A percentile compares a stretch with the other conserved stretches of the same genome.
phyloP scores from a whole-genome alignment of 2,113 vertebrate genomes.

The Meleagris gallopavo region DNA sequence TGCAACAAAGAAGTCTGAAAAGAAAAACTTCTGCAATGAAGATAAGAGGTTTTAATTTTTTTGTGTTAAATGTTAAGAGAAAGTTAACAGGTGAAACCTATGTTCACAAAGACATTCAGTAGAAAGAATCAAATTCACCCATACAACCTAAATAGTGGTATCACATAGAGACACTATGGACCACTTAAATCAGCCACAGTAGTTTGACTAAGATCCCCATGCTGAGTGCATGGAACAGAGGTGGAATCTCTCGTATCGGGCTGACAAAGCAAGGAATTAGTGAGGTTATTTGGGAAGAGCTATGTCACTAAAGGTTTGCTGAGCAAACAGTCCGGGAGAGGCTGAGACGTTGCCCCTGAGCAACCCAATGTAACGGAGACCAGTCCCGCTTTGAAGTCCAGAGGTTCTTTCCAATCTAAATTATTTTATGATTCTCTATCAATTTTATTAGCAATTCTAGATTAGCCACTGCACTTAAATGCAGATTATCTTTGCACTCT shows the following conservation, averaged over 20 bases:
- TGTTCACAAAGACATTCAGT: not conserved
- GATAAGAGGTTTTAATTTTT: not conserved
- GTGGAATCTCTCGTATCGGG: not conserved
- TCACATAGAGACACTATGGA: not conserved
- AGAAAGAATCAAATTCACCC: not conserved
- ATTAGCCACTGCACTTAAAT: not conserved
- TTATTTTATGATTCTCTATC: slow-evolving; percentile 32
- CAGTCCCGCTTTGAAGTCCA: not conserved
- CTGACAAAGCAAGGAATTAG: not conserved
- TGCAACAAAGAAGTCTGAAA: not conserved
- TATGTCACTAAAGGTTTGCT: not conserved
- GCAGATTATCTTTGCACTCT: not conserved
- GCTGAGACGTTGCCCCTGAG: not conserved
- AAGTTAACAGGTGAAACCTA: not conserved
- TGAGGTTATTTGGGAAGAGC: not conserved
- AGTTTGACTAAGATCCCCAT: not conserved
- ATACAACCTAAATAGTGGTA: not conserved
- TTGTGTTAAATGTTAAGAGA: no score
- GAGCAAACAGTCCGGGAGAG: not conserved
- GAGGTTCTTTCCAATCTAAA: slow-evolving; percentile 36
- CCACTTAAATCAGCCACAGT: not conserved
- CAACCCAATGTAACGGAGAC: not conserved
- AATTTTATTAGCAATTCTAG: not conserved
- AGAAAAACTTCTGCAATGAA: not conserved
- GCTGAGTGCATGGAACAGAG: not conserved